A percentile compares a stretch with the other conserved stretches of the same genome.
Evolutionary conservation across 1,140 invertebrate species (phyloP).

Genomic region (Lucilia cuprina): DNA sequence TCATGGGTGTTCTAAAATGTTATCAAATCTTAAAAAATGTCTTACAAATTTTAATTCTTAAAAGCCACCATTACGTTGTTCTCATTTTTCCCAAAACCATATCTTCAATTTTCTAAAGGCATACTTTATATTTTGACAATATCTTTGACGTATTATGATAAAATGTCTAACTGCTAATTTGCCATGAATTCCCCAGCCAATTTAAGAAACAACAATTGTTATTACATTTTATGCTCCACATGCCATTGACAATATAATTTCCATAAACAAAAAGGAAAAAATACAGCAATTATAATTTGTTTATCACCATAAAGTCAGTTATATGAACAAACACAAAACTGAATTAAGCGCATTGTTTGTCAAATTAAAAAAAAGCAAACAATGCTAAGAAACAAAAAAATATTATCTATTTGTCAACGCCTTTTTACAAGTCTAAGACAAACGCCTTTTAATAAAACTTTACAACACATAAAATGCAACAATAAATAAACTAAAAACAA

Average conservation of each 20-base stretch:
- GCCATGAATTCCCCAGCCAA: neutral
- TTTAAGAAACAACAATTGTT: too few relatives aligned
- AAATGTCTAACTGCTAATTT: neutral
- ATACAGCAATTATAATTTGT: neutral
- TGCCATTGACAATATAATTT: neutral
- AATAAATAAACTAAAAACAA: neutral
- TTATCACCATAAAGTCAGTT: neutral
- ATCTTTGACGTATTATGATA: neutral
- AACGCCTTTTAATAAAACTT: neutral
- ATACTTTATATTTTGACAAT: neutral
- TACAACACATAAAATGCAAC: neutral
- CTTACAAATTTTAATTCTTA: too few relatives aligned
- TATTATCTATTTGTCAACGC: slow-evolving; percentile 14
- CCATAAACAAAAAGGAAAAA: neutral
- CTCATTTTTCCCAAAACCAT: too few relatives aligned
- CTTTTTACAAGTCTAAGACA: slow-evolving; percentile 14
- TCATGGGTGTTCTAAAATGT: too few relatives aligned
- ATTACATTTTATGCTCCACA: neutral
- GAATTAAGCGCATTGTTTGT: slow-evolving; percentile 8
- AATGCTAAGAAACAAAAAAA: neutral
- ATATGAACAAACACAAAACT: neutral
- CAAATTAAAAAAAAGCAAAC: neutral
- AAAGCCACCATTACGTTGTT: too few relatives aligned
- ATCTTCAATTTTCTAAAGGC: neutral
- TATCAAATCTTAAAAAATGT: too few relatives aligned